Evolutionary conservation across 2,797 vertebrate species (phyloP), one percentile per base, ranked within the genome.

Genomic region (Coluber constrictor): DNA sequence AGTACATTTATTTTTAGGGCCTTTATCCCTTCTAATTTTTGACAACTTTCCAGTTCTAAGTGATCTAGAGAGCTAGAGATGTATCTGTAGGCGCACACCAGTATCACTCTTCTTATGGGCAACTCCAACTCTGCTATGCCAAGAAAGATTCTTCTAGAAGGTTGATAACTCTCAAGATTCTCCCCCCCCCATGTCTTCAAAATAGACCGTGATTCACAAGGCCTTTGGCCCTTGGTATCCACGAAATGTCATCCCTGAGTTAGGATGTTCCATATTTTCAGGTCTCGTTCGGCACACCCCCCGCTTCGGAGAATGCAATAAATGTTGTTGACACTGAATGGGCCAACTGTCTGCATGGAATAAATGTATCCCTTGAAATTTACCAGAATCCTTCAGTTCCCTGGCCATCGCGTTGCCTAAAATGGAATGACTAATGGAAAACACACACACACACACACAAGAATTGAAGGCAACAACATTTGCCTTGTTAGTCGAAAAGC

Each of bases 1-100:
- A 63, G 74, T 43, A 70, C 92, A 66, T 66, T 92, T 92, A 74
- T 92, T 92, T 59, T 60, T 59, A 61, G n/a, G 27, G 10, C 23
- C 8, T 54, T 89, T 59, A 4, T 70, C 16, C 7, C 60, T 20
- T 86, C 32, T 29, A 55, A 32, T 88, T 63, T 61, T 87, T 61
- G 29, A 37, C 4, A 51, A 2, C 32, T 92, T 90, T 86, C 29
- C 37, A 93, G 61, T 70, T 37, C 43, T 16, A 15, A 25, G 89
- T 12, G 29, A 2, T 37, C n/a, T 66, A 37, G 55, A 93, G 94
- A 54, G 11, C 3, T 93, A n/a, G n/a, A 79, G 29, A 83, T 15
- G 10, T 32, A 7, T 61, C 1, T 93, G 4, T 43, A 12, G 29
- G 89, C 90, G 27, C 13, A 90, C 8, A 87, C 47, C 94, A 13